These are phyloP conservation scores for Oreochromis mossambicus DNA, from an alignment of 2,797 vertebrate species.

Conservation along the genomic window DNA sequence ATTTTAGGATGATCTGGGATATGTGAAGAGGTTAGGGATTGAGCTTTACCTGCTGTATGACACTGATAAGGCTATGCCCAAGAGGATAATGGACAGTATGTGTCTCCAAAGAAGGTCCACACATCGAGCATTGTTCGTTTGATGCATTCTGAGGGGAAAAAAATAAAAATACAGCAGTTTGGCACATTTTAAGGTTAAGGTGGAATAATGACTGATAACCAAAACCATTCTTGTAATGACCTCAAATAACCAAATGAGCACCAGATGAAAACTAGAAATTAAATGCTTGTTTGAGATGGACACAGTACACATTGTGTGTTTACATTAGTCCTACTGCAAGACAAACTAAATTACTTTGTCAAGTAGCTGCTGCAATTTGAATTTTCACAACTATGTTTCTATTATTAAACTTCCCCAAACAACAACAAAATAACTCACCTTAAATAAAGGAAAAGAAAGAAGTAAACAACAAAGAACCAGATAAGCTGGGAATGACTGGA, in stretches of 20 bases:
- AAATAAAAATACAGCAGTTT: not conserved
- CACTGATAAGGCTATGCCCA: constrained; percentile 88
- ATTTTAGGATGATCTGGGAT: not conserved
- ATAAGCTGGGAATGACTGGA: constrained; percentile 98
- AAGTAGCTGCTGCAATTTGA: not conserved
- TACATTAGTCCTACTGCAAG: not conserved
- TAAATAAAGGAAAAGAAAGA: constrained; percentile 99
- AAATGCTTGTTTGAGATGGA: not conserved
- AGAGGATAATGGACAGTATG: constrained; percentile 87
- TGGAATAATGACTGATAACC: not conserved
- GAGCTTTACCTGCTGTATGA: constrained; percentile 92
- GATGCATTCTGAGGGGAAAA: constrained; percentile 87
- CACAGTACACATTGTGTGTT: not conserved
- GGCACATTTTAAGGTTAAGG: not conserved
- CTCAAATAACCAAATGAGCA: not conserved
- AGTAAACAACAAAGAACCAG: constrained; percentile 99
- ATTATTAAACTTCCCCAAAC: not conserved
- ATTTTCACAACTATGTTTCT: not conserved
- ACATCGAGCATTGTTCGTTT: constrained; percentile 98
- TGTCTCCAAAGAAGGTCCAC: constrained; percentile 98
- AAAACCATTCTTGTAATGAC: not conserved
- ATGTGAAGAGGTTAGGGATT: not conserved
- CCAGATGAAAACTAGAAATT: not conserved
- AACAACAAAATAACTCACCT: constrained; percentile 78
- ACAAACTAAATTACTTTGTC: not conserved